These are phyloP conservation scores for Rotaria macrura DNA, from an alignment of 2,888 invertebrate genomes.

Conservation along the genomic window DNA sequence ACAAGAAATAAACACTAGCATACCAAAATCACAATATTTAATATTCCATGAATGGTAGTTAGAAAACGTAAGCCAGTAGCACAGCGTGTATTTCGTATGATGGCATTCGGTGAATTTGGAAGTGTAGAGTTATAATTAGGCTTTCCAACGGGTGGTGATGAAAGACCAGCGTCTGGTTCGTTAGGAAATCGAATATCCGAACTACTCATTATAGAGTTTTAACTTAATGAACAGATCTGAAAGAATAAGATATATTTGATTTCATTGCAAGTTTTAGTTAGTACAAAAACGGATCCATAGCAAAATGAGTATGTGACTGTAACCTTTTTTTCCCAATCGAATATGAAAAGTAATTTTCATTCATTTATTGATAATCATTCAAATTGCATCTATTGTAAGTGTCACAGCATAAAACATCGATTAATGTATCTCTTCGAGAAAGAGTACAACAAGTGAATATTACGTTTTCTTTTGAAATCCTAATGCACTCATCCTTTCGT, in stretches of 20 bases:
- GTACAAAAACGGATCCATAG: too few species aligned
- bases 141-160: not conserved
- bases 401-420: too few species aligned
- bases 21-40: not conserved
- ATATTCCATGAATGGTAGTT: not conserved
- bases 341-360: too few species aligned
- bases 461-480: too few species aligned
- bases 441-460: too few species aligned
- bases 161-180: not conserved
- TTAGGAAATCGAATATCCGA: not conserved
- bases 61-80: not conserved
- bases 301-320: too few species aligned
- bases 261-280: too few species aligned
- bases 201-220: not conserved
- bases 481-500: too few species aligned
- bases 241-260: not conserved
- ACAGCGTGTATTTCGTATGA: not conserved
- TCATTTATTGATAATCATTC: too few species aligned
- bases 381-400: too few species aligned
- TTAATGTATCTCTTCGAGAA: too few species aligned
- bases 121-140: not conserved
- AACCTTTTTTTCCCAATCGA: too few species aligned
- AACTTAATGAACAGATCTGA: not conserved
- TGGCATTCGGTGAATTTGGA: not conserved
- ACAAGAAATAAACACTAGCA: not conserved